phyloP scores from a whole-genome alignment of 2,113 vertebrate species.

The Phoxinus phoxinus region DNA sequence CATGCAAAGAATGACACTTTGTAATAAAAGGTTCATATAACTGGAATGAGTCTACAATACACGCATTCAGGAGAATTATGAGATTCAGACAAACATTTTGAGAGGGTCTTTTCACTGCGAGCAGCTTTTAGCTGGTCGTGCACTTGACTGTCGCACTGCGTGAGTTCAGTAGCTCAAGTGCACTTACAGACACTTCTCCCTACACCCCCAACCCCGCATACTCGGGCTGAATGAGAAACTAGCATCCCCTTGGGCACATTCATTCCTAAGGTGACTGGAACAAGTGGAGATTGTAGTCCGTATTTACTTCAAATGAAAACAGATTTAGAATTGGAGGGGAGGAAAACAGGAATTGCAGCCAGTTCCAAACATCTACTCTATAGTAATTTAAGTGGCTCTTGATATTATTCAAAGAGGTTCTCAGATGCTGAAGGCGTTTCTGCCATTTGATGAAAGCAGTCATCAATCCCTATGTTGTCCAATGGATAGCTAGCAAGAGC shows the following conservation, averaged over 20 bases:
- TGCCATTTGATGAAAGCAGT: slow-evolving; percentile 61
- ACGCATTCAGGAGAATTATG: slow-evolving; percentile 21
- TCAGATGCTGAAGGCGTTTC: slow-evolving; percentile 56
- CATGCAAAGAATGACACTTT: slow-evolving; percentile 11
- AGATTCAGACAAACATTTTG: not conserved
- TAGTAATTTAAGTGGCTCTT: slow-evolving; percentile 58
- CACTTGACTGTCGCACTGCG: slow-evolving; percentile 42
- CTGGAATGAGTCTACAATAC: slow-evolving; percentile 31
- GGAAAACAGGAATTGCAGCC: slow-evolving; percentile 42
- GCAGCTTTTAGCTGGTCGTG: slow-evolving; percentile 29
- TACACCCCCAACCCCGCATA: slow-evolving; percentile 25
- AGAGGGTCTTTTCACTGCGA: not conserved
- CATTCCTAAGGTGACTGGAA: slow-evolving; percentile 37
- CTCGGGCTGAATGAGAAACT: slow-evolving; percentile 39
- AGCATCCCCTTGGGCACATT: slow-evolving; percentile 40
- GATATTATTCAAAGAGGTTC: slow-evolving; percentile 59
- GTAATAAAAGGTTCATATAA: slow-evolving; percentile 8
- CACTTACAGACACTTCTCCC: slow-evolving; percentile 37
- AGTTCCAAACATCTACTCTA: slow-evolving; percentile 44
- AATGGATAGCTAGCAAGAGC: slow-evolving; percentile 27
- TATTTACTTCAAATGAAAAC: slow-evolving; percentile 49
- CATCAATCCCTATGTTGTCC: slow-evolving; percentile 50
- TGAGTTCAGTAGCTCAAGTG: slow-evolving; percentile 47
- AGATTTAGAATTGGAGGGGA: slow-evolving; percentile 39
- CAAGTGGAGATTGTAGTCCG: slow-evolving; percentile 27